A percentile compares a stretch with the other conserved stretches of the same genome.
These are phyloP conservation scores for Lipotes vexillifer DNA, from an alignment of 2,113 vertebrate genomes.

Conservation along the genomic window DNA sequence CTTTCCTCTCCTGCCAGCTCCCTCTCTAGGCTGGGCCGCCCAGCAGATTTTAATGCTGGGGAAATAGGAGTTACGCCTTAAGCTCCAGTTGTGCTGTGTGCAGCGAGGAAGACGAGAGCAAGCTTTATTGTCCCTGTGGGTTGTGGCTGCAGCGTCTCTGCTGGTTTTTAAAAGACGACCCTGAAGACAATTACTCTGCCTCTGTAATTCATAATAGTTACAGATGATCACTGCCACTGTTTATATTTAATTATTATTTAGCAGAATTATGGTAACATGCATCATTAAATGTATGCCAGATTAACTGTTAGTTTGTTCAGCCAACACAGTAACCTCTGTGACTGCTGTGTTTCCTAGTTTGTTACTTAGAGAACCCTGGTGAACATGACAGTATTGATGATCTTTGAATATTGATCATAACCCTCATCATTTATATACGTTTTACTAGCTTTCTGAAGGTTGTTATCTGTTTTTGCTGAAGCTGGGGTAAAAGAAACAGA, in stretches of 20 bases:
- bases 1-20: background rate
- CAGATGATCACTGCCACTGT: background rate
- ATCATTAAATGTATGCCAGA: background rate
- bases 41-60: background rate
- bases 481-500: background rate
- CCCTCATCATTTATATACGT: background rate
- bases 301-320: background rate
- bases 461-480: background rate
- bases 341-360: background rate
- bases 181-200: background rate
- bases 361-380: background rate
- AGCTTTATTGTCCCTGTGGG: background rate
- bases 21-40: background rate
- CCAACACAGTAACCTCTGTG: background rate
- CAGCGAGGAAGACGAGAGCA: background rate
- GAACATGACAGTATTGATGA: background rate
- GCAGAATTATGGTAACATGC: background rate
- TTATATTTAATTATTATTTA: background rate
- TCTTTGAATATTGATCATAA: background rate
- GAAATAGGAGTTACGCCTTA: background rate
- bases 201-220: background rate
- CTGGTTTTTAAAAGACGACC: background rate
- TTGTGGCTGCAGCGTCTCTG: background rate
- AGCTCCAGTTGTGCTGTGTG: background rate
- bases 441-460: background rate